A percentile compares a stretch with the other conserved stretches of the same genome.
Evolutionary conservation across 2,797 vertebrate genomes (phyloP).

Genomic region (Paramormyrops hopkinsi): DNA sequence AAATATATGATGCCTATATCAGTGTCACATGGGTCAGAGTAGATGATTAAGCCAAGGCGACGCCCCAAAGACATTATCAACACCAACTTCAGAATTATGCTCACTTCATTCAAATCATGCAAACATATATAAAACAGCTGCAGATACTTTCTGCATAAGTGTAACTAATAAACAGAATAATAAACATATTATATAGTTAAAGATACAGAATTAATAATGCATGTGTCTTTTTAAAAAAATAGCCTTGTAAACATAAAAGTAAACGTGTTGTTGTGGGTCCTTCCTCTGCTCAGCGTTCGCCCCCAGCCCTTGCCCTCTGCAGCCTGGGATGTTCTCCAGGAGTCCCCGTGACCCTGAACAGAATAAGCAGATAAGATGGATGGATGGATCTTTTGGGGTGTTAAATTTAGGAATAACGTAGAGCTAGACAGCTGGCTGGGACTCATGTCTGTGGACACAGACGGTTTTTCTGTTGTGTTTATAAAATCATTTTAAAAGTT

Average conservation of each 20-base stretch:
- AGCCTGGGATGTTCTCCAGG: background rate
- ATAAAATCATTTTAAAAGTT: background rate
- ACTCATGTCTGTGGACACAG: background rate
- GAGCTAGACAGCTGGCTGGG: background rate
- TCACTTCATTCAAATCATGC: background rate
- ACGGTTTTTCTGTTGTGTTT: background rate
- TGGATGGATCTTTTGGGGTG: background rate
- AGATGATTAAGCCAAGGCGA: background rate
- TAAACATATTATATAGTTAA: background rate
- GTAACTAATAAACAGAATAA: background rate
- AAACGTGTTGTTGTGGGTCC: background rate
- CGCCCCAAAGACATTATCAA: background rate
- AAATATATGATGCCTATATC: background rate
- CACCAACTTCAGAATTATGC: background rate
- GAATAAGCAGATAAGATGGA: background rate
- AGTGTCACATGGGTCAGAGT: background rate
- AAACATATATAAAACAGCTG: background rate
- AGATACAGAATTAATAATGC: background rate
- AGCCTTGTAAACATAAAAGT: background rate
- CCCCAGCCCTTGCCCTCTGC: background rate
- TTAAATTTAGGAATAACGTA: background rate
- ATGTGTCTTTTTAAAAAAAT: background rate
- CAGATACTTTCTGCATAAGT: background rate
- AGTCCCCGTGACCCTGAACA: background rate
- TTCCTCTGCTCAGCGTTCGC: background rate